phyloP scores from a whole-genome alignment of 92 coral and sea anemone species.

The Plumapathes pennacea region DNA sequence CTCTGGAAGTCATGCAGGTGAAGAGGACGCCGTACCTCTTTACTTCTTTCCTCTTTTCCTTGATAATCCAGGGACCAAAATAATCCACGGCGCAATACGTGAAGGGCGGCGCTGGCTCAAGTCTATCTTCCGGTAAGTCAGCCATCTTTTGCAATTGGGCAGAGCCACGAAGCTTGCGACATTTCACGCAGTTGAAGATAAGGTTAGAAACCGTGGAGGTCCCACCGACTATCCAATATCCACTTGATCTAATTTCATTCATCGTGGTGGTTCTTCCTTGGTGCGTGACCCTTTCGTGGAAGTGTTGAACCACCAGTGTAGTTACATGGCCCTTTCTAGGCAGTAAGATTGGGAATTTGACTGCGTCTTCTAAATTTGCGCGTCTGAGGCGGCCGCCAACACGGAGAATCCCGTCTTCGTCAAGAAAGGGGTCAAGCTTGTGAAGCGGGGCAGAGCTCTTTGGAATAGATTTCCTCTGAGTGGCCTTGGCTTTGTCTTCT shows the following conservation, averaged over 20 bases:
- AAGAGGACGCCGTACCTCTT: conserved; percentile 7
- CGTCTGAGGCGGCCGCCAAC: conserved; percentile 36
- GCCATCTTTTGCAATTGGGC: conserved; percentile 21
- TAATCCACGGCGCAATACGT: conserved; percentile 1
- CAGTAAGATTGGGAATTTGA: conserved; percentile 23
- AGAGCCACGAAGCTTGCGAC: conserved; percentile 2
- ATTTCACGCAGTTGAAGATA: conserved; percentile 5
- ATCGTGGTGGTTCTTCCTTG: background rate
- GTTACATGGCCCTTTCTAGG: conserved; percentile 22
- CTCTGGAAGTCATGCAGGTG: conserved; percentile 16
- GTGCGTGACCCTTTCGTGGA: conserved; percentile 10
- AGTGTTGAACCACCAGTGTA: conserved; percentile 18
- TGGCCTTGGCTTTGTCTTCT: background rate
- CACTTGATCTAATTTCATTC: conserved; percentile 6
- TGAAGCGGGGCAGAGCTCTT: conserved; percentile 7
- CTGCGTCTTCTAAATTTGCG: conserved; percentile 1
- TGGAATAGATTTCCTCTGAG: background rate
- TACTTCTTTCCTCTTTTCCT: background rate
- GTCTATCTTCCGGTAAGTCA: background rate
- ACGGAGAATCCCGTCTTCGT: conserved; percentile 24
- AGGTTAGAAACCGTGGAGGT: conserved; percentile 2
- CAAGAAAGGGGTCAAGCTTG: conserved; percentile 28
- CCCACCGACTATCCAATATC: conserved; percentile 11
- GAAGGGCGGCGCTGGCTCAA: conserved; percentile 19
- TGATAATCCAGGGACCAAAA: conserved; percentile 1